phyloP scores from a whole-genome alignment of 2,113 vertebrate species.

The Lepus americanus region DNA sequence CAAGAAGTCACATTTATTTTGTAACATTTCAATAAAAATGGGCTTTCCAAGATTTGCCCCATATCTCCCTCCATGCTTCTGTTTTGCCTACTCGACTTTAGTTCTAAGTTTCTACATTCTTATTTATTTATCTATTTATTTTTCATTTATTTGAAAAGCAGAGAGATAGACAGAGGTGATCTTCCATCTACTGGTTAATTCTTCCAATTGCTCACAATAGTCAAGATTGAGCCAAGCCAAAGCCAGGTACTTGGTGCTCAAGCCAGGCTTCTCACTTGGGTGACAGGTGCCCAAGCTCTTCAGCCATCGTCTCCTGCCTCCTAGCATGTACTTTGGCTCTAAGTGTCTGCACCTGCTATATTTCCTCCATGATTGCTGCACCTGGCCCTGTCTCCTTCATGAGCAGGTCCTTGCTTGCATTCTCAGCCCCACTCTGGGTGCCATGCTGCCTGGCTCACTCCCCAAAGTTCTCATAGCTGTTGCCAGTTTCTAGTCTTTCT shows the following conservation, averaged over 20 bases:
- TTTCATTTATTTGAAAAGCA: too few species aligned
- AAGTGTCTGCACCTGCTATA: neutral
- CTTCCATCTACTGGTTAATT: too few species aligned
- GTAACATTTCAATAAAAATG: neutral
- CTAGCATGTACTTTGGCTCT: too few species aligned
- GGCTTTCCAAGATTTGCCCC: neutral
- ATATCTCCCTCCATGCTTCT: neutral
- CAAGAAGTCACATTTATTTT: neutral
- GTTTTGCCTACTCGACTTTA: neutral
- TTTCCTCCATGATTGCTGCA: neutral
- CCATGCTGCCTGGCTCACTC: neutral
- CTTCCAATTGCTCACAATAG: too few species aligned
- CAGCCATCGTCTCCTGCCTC: too few species aligned
- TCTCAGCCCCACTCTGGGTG: neutral
- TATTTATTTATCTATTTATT: too few species aligned
- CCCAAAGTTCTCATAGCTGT: neutral
- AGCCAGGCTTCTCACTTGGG: too few species aligned
- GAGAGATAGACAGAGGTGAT: too few species aligned
- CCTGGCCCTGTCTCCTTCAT: neutral
- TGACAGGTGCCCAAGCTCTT: too few species aligned
- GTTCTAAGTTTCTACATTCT: too few species aligned
- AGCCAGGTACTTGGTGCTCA: too few species aligned
- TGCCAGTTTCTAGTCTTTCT: neutral
- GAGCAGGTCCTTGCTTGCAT: neutral
- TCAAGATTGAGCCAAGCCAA: too few species aligned